A percentile compares a stretch with the other conserved stretches of the same genome.
Evolutionary conservation across 2,797 vertebrate species (phyloP).

Genomic region (Alauda arvensis): DNA sequence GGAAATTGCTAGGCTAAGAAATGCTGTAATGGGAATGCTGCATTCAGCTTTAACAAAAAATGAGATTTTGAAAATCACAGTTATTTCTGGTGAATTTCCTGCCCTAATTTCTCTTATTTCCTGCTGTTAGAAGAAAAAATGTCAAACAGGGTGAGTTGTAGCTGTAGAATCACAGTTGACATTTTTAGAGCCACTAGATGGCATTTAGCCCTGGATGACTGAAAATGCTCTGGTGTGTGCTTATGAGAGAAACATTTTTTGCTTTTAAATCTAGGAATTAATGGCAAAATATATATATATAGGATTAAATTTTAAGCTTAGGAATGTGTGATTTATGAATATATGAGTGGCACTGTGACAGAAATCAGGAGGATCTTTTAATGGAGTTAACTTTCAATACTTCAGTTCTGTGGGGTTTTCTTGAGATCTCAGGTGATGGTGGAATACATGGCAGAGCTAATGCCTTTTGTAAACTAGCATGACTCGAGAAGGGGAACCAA

Average conservation of each 20-base stretch:
- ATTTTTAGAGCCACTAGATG: slow-evolving; percentile 16
- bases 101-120: background rate
- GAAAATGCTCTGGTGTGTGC: background rate
- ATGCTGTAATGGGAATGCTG: background rate
- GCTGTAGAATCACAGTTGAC: background rate
- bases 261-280: background rate
- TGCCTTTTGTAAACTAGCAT: background rate
- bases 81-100: background rate
- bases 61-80: background rate
- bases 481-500: background rate
- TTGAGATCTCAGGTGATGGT: background rate
- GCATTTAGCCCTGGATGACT: slow-evolving; percentile 12
- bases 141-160: background rate
- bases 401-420: background rate
- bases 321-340: background rate
- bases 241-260: background rate
- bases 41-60: background rate
- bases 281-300: background rate
- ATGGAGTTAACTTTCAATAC: background rate
- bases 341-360: background rate
- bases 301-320: background rate
- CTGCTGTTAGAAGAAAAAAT: background rate
- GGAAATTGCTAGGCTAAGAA: background rate
- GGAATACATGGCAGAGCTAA: background rate
- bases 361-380: background rate